phyloP scores from a whole-genome alignment of 2,888 invertebrate species.

The Acanthosepion lycidas region DNA sequence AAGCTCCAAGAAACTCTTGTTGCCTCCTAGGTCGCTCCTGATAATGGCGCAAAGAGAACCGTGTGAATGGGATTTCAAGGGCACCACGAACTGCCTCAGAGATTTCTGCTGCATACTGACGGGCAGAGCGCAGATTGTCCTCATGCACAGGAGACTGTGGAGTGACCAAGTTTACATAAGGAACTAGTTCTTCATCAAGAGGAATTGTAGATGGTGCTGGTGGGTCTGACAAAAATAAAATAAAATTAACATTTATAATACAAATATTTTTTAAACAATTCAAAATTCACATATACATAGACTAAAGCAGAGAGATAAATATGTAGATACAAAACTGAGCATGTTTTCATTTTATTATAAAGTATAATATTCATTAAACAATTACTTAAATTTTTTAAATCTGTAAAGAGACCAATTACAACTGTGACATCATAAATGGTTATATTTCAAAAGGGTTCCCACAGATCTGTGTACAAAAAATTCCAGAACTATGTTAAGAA shows the following conservation, averaged over 20 bases:
- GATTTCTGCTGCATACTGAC: conserved; percentile 59
- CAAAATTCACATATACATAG: too few species aligned
- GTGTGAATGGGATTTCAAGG: conserved; percentile 39
- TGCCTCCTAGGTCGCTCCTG: conserved; percentile 40
- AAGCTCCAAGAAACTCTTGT: conserved; percentile 37
- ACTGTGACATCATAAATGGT: too few species aligned
- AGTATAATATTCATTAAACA: too few species aligned
- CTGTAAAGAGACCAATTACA: too few species aligned
- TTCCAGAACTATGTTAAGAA: too few species aligned
- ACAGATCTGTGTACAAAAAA: too few species aligned
- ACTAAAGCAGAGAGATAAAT: too few species aligned
- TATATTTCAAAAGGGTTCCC: too few species aligned
- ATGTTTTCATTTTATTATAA: too few species aligned
- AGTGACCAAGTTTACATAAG: conserved; percentile 45
- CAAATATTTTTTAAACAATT: not conserved
- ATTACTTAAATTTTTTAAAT: too few species aligned
- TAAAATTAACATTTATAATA: not conserved
- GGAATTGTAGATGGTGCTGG: not conserved
- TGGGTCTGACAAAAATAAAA: not conserved
- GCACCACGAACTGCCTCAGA: conserved; percentile 39
- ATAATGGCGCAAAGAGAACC: not conserved
- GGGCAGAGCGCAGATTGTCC: conserved; percentile 58
- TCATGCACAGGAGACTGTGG: conserved; percentile 58
- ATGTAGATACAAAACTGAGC: too few species aligned
- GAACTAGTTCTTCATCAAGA: conserved; percentile 44